Evolutionary conservation across 2,888 invertebrate species (phyloP).

Genomic region (Geotrupes spiniger): DNA sequence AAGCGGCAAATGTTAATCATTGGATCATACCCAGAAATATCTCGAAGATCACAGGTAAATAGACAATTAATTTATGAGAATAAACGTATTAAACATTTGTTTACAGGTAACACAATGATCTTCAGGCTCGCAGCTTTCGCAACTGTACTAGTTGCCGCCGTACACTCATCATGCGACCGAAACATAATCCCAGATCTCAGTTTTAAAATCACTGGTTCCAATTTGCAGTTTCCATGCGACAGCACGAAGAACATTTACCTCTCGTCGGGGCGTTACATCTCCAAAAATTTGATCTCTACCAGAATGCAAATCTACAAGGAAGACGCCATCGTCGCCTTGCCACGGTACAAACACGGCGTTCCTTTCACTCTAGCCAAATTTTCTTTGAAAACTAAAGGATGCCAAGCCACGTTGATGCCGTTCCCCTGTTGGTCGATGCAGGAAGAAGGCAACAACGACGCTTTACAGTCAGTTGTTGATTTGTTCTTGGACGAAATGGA

Average conservation of each 20-base stretch:
- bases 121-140: conserved; percentile 28
- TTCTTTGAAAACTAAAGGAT: conserved; percentile 52
- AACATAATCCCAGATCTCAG: conserved; percentile 39
- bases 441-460: conserved; percentile 67
- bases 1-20: background rate
- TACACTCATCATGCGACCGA: conserved; percentile 28
- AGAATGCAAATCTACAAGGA: conserved; percentile 60
- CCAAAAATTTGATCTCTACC: conserved; percentile 61
- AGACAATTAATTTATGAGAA: no score
- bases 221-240: conserved; percentile 57
- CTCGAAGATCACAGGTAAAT: conserved; percentile 2
- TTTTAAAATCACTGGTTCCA: conserved; percentile 47
- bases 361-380: conserved; percentile 60
- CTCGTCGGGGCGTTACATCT: conserved; percentile 56
- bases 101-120: conserved; percentile 21
- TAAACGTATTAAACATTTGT: background rate
- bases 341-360: conserved; percentile 60
- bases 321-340: conserved; percentile 58
- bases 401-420: conserved; percentile 56
- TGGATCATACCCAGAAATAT: background rate
- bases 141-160: conserved; percentile 27
- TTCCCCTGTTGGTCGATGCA: conserved; percentile 69
- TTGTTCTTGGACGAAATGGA: conserved; percentile 59
- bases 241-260: conserved; percentile 59
- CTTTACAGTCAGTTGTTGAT: conserved; percentile 68